phyloP scores from a whole-genome alignment of 2,113 vertebrate species.

The Hipposideros armiger region DNA sequence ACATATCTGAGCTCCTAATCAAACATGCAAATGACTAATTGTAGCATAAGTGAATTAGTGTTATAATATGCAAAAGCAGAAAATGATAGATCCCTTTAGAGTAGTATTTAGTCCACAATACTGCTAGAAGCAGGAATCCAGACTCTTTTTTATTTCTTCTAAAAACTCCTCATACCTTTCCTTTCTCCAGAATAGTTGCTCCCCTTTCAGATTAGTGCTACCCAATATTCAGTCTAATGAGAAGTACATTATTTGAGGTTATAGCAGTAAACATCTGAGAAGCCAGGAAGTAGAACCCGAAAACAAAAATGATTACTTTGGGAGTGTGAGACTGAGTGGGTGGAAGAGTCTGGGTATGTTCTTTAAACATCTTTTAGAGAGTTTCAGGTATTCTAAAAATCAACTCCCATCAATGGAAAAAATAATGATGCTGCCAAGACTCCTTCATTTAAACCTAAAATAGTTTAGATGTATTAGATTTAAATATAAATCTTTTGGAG shows the following conservation, averaged over 20 bases:
- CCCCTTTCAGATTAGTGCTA: background rate
- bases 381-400: slow-evolving; percentile 11
- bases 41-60: background rate
- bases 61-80: background rate
- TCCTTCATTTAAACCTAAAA: slow-evolving; percentile 25
- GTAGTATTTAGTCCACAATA: background rate
- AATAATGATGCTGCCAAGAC: background rate
- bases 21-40: background rate
- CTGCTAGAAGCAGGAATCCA: background rate
- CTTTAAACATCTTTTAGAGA: slow-evolving; percentile 36
- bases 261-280: background rate
- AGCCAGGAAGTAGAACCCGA: background rate
- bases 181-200: background rate
- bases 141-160: background rate
- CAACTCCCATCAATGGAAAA: background rate
- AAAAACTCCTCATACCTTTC: background rate
- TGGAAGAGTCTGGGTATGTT: background rate
- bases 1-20: background rate
- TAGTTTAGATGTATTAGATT: slow-evolving; percentile 15
- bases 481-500: background rate
- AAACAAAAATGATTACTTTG: slow-evolving; percentile 15
- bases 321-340: background rate
- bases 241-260: slow-evolving; percentile 18
- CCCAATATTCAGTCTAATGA: background rate
- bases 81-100: background rate